Evolutionary conservation across 2,797 vertebrate genomes (phyloP).

Genomic region (Anguilla anguilla): DNA sequence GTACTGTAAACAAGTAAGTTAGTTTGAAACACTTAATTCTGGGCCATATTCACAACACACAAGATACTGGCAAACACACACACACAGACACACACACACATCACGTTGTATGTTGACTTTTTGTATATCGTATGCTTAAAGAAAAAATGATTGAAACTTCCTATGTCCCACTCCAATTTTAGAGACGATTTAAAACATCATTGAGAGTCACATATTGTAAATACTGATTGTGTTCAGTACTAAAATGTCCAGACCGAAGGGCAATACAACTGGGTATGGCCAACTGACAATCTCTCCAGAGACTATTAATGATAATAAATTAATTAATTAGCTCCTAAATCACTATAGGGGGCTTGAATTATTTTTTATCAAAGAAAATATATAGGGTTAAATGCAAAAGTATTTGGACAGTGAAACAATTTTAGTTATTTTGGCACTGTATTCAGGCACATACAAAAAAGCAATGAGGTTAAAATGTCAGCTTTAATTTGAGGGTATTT

Average conservation of each 20-base stretch:
- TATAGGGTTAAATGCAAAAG: too few species aligned
- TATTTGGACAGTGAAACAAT: too few species aligned
- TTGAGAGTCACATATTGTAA: neutral
- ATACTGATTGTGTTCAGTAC: neutral
- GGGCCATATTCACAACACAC: neutral
- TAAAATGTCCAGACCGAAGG: neutral
- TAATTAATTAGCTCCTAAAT: slow-evolving; percentile 54
- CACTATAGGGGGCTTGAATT: slow-evolving; percentile 37
- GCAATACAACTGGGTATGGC: slow-evolving; percentile 29
- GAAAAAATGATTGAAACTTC: neutral
- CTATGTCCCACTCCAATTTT: neutral
- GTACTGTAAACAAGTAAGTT: neutral
- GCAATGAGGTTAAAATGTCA: too few species aligned
- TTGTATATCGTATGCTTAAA: neutral
- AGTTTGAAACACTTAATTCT: neutral
- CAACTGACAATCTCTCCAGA: slow-evolving; percentile 46
- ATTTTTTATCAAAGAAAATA: too few species aligned
- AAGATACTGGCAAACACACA: neutral
- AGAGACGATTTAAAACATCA: neutral
- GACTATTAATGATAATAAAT: slow-evolving; percentile 47
- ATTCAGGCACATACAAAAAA: too few species aligned
- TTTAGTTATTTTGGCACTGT: too few species aligned
- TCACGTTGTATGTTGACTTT: neutral
- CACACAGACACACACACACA: neutral
- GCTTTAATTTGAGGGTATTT: too few species aligned